Evolutionary conservation across 23 tunicate species (phyloP), one percentile per base, ranked within the genome.

Genomic region (Botrylloides violaceus): DNA sequence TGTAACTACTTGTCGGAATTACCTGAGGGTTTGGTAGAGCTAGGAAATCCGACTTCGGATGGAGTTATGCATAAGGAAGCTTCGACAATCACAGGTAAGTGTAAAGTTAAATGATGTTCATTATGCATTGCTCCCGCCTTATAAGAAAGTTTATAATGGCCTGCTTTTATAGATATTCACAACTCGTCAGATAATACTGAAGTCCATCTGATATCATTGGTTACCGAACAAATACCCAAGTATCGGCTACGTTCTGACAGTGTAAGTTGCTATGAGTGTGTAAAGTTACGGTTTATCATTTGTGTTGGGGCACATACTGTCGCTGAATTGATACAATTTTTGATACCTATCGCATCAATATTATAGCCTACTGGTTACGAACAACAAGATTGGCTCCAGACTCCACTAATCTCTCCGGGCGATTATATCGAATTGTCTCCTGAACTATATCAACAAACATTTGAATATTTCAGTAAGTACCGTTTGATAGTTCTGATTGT

Each of bases 381-480:
- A 59, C 73, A 83, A 23, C 73, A 55, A 34, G 75, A 83, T 37
- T 84, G 92, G 92, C 65, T 84, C 18, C 66, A 73, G 72, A 66
- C 76, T 62, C 92, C 92, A 0, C 80, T 84, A 21, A 47, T 84
- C 20, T 63, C 80, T 7, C 83, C 92, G n/a, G 80, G 72, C 71
- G 32, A 55, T 22, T 43, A 84, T 59, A 65, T 73, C 53, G 92
- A 84, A 59, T 73, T 84, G 55, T 78, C 92, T 34, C 80, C 83
- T 18, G 75, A 78, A 29, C 83, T 79, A 72, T 84, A 82, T 73
- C 75, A 78, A 65, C 81, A 84, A 72, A 79, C 81, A 7, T 84
- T 84, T 65, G 73, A 84, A 48, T 73, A 79, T 64, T 84, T 77
- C 56, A 37, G 74, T 68, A 68, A 68, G 74, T 65, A 15, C 9